A percentile compares a stretch with the other conserved stretches of the same genome.
Conservation (phyloP, 2,113 vertebrate species). For the Perccottus glenii region DNA sequence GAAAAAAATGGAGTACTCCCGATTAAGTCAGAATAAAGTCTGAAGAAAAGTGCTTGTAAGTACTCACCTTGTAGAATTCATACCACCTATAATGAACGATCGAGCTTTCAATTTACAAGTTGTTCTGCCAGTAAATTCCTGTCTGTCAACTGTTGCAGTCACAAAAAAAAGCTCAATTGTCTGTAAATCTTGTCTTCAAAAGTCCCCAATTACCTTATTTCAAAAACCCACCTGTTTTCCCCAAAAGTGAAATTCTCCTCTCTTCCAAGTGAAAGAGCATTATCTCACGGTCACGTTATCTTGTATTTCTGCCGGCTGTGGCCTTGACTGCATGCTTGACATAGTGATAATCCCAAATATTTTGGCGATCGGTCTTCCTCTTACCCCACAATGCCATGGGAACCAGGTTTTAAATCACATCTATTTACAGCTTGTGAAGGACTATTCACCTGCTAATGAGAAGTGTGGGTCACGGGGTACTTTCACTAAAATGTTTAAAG, state of each 20-base stretch:
- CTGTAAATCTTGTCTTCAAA: too few species aligned
- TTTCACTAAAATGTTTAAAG: too few species aligned
- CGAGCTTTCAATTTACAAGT: too few species aligned
- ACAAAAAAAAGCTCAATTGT: too few species aligned
- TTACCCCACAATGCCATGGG: constrained; percentile 48
- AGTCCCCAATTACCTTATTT: too few species aligned
- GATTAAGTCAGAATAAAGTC: too few species aligned
- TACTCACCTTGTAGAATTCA: too few species aligned
- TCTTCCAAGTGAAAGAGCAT: background rate
- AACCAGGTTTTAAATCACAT: constrained; percentile 41
- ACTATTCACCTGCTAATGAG: constrained; percentile 66
- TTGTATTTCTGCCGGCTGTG: constrained; percentile 14
- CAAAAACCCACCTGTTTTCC: background rate
- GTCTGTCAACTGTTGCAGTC: too few species aligned
- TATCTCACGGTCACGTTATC: background rate
- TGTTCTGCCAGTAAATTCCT: too few species aligned
- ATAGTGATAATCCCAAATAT: constrained; percentile 36
- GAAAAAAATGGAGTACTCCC: too few species aligned
- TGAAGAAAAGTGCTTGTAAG: too few species aligned
- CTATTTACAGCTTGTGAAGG: constrained; percentile 60
- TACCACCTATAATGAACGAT: too few species aligned
- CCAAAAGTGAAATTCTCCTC: background rate
- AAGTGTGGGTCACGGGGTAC: constrained; percentile 1
- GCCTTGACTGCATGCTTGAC: constrained; percentile 33
- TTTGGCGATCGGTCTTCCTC: constrained; percentile 34